Evolutionary conservation across 2,888 invertebrate genomes (phyloP).

Genomic region (Fissipunctia ypsillon): DNA sequence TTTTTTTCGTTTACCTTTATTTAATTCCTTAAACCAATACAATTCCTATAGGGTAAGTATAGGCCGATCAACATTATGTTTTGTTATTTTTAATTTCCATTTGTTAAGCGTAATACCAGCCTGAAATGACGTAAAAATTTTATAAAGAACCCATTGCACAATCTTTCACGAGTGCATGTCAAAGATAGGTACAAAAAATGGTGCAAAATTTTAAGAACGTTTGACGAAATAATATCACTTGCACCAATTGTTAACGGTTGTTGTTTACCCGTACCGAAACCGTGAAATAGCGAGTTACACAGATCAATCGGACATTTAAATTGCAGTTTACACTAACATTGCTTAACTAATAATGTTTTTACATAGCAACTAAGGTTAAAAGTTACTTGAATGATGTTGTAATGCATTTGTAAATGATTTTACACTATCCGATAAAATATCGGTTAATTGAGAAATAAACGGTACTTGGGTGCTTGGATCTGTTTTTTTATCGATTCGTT

Average conservation of each 20-base stretch:
- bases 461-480: conserved; percentile 31
- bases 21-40: too few relatives aligned
- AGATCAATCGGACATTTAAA: conserved; percentile 47
- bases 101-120: too few relatives aligned
- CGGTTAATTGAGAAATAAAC: conserved; percentile 33
- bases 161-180: too few relatives aligned
- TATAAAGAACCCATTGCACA: too few relatives aligned
- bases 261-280: conserved; percentile 13
- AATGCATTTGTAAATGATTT: conserved; percentile 40
- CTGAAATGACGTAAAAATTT: too few relatives aligned
- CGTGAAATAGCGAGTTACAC: conserved; percentile 39
- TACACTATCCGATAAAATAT: conserved; percentile 20
- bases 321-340: conserved; percentile 36
- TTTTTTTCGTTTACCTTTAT: too few relatives aligned
- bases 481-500: conserved; percentile 24
- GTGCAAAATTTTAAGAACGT: background rate
- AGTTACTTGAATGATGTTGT: conserved; percentile 28
- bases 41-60: too few relatives aligned
- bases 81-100: too few relatives aligned
- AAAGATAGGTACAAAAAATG: background rate
- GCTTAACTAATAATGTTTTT: conserved; percentile 18
- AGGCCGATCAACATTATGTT: too few relatives aligned
- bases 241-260: conserved; percentile 14
- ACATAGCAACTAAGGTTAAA: conserved; percentile 23
- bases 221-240: conserved; percentile 35